Evolutionary conservation across 2,888 invertebrate species (phyloP).

Genomic region (Siphonodentalium dalli): DNA sequence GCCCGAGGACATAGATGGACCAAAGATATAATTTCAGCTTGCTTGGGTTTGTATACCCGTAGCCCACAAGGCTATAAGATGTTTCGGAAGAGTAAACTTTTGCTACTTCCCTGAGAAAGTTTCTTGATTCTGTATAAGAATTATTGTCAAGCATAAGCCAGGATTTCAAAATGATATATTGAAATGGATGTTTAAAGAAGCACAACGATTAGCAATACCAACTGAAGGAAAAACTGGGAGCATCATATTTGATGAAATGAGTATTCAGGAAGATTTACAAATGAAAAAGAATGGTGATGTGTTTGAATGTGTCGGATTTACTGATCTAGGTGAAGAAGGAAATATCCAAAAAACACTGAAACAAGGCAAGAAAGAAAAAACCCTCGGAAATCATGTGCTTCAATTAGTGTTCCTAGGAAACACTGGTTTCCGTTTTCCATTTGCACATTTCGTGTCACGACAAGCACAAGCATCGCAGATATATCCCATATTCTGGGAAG

Average conservation of each 20-base stretch:
- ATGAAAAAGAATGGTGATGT: conserved; percentile 24
- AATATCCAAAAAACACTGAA: conserved; percentile 14
- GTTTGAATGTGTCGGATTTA: conserved; percentile 26
- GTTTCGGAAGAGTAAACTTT: neutral
- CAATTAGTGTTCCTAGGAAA: conserved; percentile 28
- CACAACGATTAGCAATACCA: conserved; percentile 14
- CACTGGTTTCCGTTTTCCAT: conserved; percentile 26
- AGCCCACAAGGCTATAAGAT: conserved; percentile 4
- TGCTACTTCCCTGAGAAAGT: conserved; percentile 3
- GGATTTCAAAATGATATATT: conserved; percentile 20
- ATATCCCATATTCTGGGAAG: conserved; percentile 19
- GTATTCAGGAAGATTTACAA: conserved; percentile 30
- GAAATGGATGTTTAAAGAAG: conserved; percentile 34
- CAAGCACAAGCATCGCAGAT: conserved; percentile 18
- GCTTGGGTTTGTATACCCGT: neutral
- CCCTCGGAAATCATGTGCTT: conserved; percentile 25
- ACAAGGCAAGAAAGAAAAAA: conserved; percentile 22
- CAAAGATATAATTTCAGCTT: neutral
- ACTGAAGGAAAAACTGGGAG: conserved; percentile 23
- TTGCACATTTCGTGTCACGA: conserved; percentile 27
- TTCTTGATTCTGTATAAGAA: conserved; percentile 2
- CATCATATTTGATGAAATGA: conserved; percentile 32
- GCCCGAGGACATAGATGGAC: no score
- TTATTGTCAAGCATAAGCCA: neutral
- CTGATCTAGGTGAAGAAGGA: conserved; percentile 23